phyloP scores from a whole-genome alignment of 1,140 invertebrate species.

The Neotoxoptera formosana region DNA sequence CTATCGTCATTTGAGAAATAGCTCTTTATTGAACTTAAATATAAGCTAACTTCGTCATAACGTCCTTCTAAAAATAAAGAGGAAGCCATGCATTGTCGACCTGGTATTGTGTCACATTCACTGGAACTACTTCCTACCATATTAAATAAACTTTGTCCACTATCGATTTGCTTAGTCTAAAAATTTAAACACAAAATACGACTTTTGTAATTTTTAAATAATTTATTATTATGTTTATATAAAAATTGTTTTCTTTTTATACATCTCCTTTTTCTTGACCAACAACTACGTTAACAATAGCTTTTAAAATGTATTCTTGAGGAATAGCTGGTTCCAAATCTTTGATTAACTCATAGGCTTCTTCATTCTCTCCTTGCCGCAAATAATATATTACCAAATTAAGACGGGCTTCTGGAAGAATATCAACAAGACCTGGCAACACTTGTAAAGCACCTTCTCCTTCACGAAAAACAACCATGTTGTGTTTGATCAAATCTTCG shows the following conservation, averaged over 20 bases:
- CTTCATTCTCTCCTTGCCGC: slow-evolving; percentile 83
- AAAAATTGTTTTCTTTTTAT: slow-evolving; percentile 58
- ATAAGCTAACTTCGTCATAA: slow-evolving; percentile 96
- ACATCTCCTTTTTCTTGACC: slow-evolving; percentile 93
- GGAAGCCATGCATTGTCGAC: slow-evolving; percentile 96
- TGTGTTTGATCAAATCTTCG: slow-evolving; percentile 93
- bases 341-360: slow-evolving; percentile 90
- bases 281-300: slow-evolving; percentile 91
- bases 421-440: slow-evolving; percentile 89
- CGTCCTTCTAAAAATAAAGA: slow-evolving; percentile 93
- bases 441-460: slow-evolving; percentile 93
- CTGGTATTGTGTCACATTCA: slow-evolving; percentile 94
- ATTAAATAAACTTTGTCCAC: slow-evolving; percentile 96
- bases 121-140: slow-evolving; percentile 93
- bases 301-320: slow-evolving; percentile 96
- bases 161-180: slow-evolving; percentile 91
- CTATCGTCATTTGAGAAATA: slow-evolving; percentile 95
- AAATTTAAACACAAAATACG: neutral
- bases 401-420: slow-evolving; percentile 94
- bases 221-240: neutral
- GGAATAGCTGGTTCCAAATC: slow-evolving; percentile 92
- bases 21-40: slow-evolving; percentile 96
- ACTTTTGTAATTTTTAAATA: neutral
- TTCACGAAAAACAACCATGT: slow-evolving; percentile 93
- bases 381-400: slow-evolving; percentile 97